These are phyloP conservation scores for Huso huso DNA, from an alignment of 2,797 vertebrate genomes.

Conservation along the genomic window DNA sequence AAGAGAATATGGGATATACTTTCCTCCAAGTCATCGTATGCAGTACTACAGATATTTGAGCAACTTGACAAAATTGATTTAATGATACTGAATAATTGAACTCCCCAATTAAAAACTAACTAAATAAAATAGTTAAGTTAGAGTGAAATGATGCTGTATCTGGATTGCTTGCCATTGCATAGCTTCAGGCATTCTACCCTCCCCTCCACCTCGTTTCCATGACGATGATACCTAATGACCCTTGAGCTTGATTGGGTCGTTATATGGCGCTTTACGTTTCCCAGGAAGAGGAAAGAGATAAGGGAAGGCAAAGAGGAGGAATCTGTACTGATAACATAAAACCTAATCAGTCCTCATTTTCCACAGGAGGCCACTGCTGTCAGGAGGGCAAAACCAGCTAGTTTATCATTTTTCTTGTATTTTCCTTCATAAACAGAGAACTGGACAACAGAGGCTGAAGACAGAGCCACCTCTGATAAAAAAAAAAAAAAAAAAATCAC, in stretches of 20 bases:
- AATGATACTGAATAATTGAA: constrained; percentile 9
- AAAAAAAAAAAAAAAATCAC: not conserved
- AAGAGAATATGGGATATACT: no score
- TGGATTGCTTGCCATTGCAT: not conserved
- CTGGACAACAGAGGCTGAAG: not conserved
- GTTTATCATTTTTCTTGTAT: constrained; percentile 2
- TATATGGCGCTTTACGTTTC: not conserved
- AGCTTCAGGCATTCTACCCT: not conserved
- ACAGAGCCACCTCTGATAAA: not conserved
- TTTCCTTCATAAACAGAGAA: not conserved
- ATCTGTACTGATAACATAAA: not conserved
- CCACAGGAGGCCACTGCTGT: not conserved
- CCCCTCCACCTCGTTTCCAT: not conserved
- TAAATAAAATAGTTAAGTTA: not conserved
- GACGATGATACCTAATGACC: constrained; percentile 12
- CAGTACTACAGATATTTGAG: not conserved
- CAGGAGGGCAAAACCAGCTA: not conserved
- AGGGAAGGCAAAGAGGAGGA: not conserved
- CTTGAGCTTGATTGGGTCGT: constrained; percentile 6
- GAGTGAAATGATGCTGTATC: not conserved
- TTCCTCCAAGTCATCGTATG: no score
- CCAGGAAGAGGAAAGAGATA: not conserved
- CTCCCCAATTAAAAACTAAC: not conserved
- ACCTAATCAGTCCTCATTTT: constrained; percentile 3
- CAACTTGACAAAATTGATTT: constrained; percentile 5